These are phyloP conservation scores for Pseudachorutes palmiensis DNA, from an alignment of 1,140 invertebrate genomes.

Conservation along the genomic window DNA sequence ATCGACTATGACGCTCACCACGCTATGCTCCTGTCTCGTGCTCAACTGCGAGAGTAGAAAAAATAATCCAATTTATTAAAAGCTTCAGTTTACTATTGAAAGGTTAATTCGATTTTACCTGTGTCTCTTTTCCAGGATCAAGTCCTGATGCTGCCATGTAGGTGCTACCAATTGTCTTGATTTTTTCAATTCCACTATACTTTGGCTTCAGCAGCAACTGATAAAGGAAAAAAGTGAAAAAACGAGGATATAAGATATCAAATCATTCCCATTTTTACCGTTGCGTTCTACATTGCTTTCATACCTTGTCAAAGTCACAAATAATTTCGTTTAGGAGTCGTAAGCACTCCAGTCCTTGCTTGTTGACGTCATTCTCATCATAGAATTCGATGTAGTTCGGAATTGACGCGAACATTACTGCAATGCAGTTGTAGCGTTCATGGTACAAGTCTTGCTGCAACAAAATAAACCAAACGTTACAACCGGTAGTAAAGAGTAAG, in stretches of 20 bases:
- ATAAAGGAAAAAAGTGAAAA: no score
- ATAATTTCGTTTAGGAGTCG: constrained; percentile 95
- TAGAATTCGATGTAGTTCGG: constrained; percentile 99
- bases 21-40: constrained; percentile 47
- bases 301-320: constrained; percentile 96
- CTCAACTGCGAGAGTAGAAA: not conserved
- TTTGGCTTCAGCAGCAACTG: constrained; percentile 84
- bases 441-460: constrained; percentile 75
- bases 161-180: constrained; percentile 96
- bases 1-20: constrained; percentile 81
- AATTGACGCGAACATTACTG: constrained; percentile 96
- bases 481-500: not conserved
- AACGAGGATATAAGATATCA: no score
- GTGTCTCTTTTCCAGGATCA: constrained; percentile 66
- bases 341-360: constrained; percentile 90
- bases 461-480: constrained; percentile 22
- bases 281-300: no score
- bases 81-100: not conserved
- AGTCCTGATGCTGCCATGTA: constrained; percentile 96
- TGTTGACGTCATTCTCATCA: constrained; percentile 93
- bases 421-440: constrained; percentile 85
- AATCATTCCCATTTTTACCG: no score
- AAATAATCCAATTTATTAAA: not conserved
- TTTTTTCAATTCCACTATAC: constrained; percentile 94
- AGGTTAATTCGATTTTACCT: constrained; percentile 16